phyloP scores from a whole-genome alignment of 2,113 vertebrate species.

The Mustela lutreola region DNA sequence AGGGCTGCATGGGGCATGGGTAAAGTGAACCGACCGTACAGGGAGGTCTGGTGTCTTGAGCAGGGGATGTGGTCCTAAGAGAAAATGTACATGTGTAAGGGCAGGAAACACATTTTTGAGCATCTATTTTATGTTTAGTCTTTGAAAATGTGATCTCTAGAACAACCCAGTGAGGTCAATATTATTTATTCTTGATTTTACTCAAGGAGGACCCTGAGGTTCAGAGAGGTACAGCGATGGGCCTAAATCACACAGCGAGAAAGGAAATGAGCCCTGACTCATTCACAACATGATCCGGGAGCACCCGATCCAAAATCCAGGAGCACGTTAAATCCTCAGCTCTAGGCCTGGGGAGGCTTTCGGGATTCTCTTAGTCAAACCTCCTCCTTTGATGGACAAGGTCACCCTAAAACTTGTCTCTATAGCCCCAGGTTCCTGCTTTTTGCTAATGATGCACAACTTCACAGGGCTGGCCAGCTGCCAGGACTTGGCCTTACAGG shows the following conservation, averaged over 20 bases:
- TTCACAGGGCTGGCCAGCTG: not conserved
- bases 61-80: fast-evolving
- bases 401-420: not conserved
- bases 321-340: not conserved
- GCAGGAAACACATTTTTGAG: not conserved
- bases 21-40: fast-evolving
- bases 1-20: fast-evolving
- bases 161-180: not conserved
- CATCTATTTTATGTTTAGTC: not conserved
- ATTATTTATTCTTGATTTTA: not conserved
- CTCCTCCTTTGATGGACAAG: not conserved
- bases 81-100: not conserved
- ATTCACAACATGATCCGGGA: fast-evolving
- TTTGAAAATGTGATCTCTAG: not conserved
- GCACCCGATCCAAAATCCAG: fast-evolving
- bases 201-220: not conserved
- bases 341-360: not conserved
- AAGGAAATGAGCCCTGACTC: not conserved
- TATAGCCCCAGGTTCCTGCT: not conserved
- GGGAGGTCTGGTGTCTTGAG: not conserved
- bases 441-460: not conserved
- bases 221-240: not conserved
- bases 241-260: not conserved
- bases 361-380: not conserved
- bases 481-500: not conserved